These are phyloP conservation scores for Sphaeramia orbicularis DNA, from an alignment of 2,797 vertebrate genomes.

Conservation along the genomic window DNA sequence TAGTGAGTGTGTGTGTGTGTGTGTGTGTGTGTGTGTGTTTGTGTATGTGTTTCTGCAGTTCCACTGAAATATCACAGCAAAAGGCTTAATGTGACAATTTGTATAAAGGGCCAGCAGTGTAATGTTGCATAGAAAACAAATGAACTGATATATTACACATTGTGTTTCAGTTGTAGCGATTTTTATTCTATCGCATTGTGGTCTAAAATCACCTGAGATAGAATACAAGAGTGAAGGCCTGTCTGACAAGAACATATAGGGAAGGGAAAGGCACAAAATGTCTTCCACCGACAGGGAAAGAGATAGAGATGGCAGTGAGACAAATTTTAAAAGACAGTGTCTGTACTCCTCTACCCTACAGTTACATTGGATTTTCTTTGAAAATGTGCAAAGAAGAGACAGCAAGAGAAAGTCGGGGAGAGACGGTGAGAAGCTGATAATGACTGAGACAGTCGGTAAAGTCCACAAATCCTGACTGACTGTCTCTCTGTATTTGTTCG, in stretches of 20 bases:
- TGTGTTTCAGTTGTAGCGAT: conserved; percentile 38
- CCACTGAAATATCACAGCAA: conserved; percentile 33
- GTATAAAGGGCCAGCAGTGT: conserved; percentile 28
- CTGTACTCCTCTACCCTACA: conserved; percentile 9
- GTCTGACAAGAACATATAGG: conserved; percentile 23
- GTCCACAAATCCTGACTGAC: conserved; percentile 37
- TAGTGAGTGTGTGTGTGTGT: too few species aligned
- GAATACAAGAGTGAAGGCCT: conserved; percentile 5
- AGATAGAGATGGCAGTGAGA: conserved; percentile 45
- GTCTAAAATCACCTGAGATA: conserved; percentile 30
- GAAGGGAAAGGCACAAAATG: conserved; percentile 29
- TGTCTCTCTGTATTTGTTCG: conserved; percentile 47
- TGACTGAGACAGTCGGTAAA: conserved; percentile 49
- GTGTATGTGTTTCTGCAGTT: conserved; percentile 1
- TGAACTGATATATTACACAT: conserved; percentile 12
- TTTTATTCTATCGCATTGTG: conserved; percentile 5
- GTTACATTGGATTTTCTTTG: conserved; percentile 33
- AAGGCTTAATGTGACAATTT: conserved; percentile 46
- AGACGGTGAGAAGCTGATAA: conserved; percentile 49
- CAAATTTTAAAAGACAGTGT: conserved; percentile 53
- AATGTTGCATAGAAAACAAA: conserved; percentile 53
- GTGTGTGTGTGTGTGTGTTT: too few species aligned
- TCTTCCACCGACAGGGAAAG: conserved; percentile 19
- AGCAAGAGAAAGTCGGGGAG: conserved; percentile 34
- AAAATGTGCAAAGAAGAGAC: conserved; percentile 51